Evolutionary conservation across 1,140 invertebrate species (phyloP).

Genomic region (Listronotus bonariensis): DNA sequence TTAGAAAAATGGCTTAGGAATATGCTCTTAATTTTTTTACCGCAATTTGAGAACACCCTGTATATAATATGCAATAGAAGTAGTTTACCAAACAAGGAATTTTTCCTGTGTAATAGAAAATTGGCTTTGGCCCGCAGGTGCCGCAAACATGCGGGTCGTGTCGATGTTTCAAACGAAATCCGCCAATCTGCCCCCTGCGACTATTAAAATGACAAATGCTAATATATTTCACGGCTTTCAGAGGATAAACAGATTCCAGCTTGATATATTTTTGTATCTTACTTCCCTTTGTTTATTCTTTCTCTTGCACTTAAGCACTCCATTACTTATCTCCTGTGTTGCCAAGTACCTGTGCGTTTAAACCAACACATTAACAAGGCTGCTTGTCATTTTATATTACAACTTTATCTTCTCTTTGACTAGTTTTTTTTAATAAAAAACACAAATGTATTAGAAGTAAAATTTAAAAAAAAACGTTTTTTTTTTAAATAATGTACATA

Average conservation of each 20-base stretch:
- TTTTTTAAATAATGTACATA: too few relatives aligned
- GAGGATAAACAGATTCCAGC: constrained; percentile 52
- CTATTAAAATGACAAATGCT: constrained; percentile 57
- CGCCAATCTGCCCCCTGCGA: constrained; percentile 52
- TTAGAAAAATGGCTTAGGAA: too few relatives aligned
- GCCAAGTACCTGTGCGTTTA: constrained; percentile 7
- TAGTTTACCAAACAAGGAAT: too few relatives aligned
- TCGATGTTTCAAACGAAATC: constrained; percentile 50
- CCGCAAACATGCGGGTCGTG: constrained; percentile 45
- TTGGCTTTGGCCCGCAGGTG: constrained; percentile 52
- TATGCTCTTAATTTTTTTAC: too few relatives aligned
- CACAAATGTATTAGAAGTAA: too few relatives aligned
- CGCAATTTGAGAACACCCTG: too few relatives aligned
- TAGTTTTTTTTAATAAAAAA: too few relatives aligned
- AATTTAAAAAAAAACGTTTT: too few relatives aligned
- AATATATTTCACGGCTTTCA: constrained; percentile 56
- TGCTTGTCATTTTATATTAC: not conserved
- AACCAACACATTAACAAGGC: constrained; percentile 1
- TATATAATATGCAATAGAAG: too few relatives aligned
- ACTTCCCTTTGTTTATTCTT: constrained; percentile 49
- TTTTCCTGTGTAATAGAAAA: constrained; percentile 1
- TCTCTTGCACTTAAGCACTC: constrained; percentile 42
- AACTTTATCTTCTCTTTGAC: too few relatives aligned
- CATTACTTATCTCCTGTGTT: constrained; percentile 38
- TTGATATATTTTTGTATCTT: constrained; percentile 54